Conservation (phyloP, 2,797 vertebrate genomes). For the Sebastes reedi region DNA sequence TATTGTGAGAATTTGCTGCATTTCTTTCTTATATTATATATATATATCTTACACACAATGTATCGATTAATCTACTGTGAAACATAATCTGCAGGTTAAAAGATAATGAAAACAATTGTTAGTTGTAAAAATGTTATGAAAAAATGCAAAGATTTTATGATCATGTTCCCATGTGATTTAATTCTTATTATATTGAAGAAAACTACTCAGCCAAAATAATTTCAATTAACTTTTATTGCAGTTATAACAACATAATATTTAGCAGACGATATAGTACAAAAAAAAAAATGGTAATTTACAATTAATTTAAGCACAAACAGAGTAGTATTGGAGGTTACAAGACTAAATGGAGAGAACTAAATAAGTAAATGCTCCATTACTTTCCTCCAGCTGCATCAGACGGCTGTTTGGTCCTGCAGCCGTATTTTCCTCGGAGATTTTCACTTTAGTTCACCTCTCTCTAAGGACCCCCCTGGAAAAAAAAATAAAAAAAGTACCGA, state of each 20-base stretch:
- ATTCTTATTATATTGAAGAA: neutral
- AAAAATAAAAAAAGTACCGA: neutral
- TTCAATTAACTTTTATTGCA: neutral
- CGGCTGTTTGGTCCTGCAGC: constrained; percentile 7
- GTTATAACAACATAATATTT: neutral
- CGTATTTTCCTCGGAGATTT: constrained; percentile 31
- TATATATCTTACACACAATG: neutral
- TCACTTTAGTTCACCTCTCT: constrained; percentile 22
- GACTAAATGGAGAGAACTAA: neutral
- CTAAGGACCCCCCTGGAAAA: constrained; percentile 2
- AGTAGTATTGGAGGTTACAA: neutral
- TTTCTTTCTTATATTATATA: neutral
- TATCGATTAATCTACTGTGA: neutral
- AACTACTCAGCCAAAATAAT: neutral
- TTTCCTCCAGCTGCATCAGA: constrained; percentile 5
- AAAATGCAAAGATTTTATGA: neutral
- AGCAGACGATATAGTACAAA: neutral
- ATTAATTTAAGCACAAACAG: neutral
- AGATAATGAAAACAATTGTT: neutral
- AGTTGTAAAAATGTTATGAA: neutral
- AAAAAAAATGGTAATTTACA: neutral
- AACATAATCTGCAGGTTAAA: neutral
- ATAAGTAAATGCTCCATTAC: neutral
- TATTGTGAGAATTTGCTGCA: neutral
- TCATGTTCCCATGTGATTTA: neutral